These are phyloP conservation scores for Drosophila acutilabella DNA, from an alignment of 2,888 invertebrate genomes.

Conservation along the genomic window DNA sequence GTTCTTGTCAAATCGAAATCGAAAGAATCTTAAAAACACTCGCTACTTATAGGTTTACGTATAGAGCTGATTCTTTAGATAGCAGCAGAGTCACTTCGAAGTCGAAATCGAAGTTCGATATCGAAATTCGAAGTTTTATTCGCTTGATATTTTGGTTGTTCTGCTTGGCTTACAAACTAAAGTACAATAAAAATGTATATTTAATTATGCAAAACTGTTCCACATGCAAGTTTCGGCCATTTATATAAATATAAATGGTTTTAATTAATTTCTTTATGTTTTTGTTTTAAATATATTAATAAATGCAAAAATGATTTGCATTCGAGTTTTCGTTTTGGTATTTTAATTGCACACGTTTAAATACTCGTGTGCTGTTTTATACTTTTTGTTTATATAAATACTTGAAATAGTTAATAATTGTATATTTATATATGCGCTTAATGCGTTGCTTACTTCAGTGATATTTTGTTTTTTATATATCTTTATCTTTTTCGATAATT, in stretches of 20 bases:
- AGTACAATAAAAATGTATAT: constrained; percentile 65
- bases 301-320: constrained; percentile 48
- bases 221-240: constrained; percentile 42
- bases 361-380: constrained; percentile 31
- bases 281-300: constrained; percentile 13
- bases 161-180: constrained; percentile 63
- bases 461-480: constrained; percentile 19
- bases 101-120: too few species aligned
- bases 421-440: constrained; percentile 52
- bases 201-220: constrained; percentile 44
- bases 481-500: constrained; percentile 20
- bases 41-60: constrained; percentile 11
- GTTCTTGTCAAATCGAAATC: constrained; percentile 26
- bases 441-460: constrained; percentile 50
- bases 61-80: constrained; percentile 4
- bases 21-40: constrained; percentile 40
- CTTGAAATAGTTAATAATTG: constrained; percentile 74
- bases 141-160: constrained; percentile 69
- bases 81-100: too few species aligned
- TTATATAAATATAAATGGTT: constrained; percentile 17
- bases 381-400: constrained; percentile 54
- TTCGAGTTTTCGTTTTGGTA: constrained; percentile 6
- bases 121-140: neutral
- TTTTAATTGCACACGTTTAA: constrained; percentile 18
- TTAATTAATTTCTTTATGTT: neutral